phyloP scores from a whole-genome alignment of 2,113 vertebrate genomes.

The Hemibagrus wyckioides region DNA sequence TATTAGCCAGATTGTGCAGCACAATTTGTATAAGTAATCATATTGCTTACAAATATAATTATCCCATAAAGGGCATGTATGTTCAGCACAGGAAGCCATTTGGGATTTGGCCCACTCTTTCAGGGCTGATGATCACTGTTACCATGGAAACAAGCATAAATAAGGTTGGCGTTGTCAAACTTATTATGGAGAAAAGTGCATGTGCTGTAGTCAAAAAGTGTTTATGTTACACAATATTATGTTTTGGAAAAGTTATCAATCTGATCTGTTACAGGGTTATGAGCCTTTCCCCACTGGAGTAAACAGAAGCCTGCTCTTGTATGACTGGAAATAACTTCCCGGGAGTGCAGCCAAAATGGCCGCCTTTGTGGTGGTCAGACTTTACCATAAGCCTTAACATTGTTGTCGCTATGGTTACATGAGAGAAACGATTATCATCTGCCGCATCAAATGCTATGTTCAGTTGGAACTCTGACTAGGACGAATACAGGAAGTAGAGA shows the following conservation, averaged over 20 bases:
- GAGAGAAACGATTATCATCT: too few species aligned
- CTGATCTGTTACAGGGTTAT: neutral
- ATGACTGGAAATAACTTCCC: neutral
- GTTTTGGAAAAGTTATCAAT: neutral
- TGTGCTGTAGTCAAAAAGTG: neutral
- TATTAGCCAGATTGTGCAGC: neutral
- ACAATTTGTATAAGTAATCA: neutral
- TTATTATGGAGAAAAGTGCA: neutral
- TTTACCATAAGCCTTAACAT: neutral
- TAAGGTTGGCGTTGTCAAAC: neutral
- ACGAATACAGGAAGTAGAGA: neutral
- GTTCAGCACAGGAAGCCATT: neutral
- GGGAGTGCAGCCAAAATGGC: slow-evolving; percentile 15
- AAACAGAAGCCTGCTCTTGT: neutral
- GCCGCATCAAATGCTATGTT: neutral
- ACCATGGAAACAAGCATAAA: neutral
- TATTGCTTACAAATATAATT: neutral
- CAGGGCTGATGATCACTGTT: neutral
- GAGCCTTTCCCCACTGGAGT: neutral
- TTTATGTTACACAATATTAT: neutral
- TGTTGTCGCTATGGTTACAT: neutral
- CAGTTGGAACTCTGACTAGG: neutral
- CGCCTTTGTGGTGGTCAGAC: neutral
- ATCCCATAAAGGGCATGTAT: neutral
- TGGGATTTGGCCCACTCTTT: neutral